phyloP scores from a whole-genome alignment of 2,113 vertebrate genomes.

The Psittacus erithacus region DNA sequence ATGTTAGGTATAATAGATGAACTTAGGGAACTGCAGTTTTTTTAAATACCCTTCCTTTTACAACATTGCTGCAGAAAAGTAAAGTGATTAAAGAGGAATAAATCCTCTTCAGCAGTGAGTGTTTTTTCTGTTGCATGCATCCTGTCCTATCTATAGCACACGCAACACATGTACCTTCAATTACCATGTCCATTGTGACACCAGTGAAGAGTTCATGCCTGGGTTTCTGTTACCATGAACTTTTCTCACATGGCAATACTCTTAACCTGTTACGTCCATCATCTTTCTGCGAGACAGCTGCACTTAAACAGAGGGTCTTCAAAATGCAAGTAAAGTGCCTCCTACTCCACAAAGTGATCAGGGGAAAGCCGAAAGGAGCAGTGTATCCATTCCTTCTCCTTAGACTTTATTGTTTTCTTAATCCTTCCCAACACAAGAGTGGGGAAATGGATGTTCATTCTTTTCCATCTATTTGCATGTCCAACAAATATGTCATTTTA shows the following conservation, averaged over 20 bases:
- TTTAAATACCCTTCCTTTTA: not conserved
- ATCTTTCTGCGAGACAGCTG: slow-evolving; percentile 32
- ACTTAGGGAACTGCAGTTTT: not conserved
- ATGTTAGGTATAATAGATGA: not conserved
- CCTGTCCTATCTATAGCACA: not conserved
- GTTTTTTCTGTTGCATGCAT: not conserved
- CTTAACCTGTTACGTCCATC: slow-evolving; percentile 49
- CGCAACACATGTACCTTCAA: not conserved
- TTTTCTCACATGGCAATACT: not conserved
- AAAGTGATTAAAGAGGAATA: not conserved
- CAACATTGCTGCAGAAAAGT: not conserved
- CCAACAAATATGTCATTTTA: not conserved
- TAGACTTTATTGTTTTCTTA: not conserved
- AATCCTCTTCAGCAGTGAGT: not conserved
- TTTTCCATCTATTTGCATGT: not conserved
- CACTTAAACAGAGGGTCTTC: not conserved
- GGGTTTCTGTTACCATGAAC: not conserved
- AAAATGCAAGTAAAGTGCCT: not conserved
- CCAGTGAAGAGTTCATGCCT: not conserved
- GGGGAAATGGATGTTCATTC: not conserved
- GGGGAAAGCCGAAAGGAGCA: not conserved
- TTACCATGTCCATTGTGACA: not conserved
- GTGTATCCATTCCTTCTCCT: not conserved
- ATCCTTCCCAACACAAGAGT: not conserved
- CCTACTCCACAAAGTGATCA: not conserved